These are phyloP conservation scores for Drosophila longiperda DNA, from an alignment of 2,888 invertebrate species.

Conservation along the genomic window DNA sequence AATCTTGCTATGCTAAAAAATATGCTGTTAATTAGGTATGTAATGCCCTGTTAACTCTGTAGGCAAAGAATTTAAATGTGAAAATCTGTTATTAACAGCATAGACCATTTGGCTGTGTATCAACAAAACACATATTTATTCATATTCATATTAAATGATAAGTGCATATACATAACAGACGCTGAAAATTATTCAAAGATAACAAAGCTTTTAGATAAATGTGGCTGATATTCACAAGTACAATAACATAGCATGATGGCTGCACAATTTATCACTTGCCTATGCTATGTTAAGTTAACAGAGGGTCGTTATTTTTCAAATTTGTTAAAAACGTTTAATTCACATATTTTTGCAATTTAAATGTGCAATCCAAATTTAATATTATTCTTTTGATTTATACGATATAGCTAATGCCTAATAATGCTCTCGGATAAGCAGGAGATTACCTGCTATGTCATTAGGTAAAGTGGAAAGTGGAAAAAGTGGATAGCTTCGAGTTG, in stretches of 20 bases:
- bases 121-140: not conserved
- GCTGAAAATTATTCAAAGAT: not conserved
- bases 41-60: not conserved
- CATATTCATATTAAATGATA: not conserved
- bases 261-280: not conserved
- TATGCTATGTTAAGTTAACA: not conserved
- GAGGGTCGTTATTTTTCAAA: not conserved
- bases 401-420: not conserved
- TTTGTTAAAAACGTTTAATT: not conserved
- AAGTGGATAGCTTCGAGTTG: constrained; percentile 35
- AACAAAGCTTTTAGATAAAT: not conserved
- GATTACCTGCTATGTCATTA: constrained; percentile 15
- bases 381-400: not conserved
- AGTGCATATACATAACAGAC: not conserved
- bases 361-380: not conserved
- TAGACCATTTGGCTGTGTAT: not conserved
- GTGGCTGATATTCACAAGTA: not conserved
- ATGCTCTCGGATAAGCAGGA: not conserved
- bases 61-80: not conserved
- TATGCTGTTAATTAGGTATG: not conserved
- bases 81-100: not conserved
- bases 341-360: not conserved
- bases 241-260: not conserved
- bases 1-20: not conserved
- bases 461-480: constrained; percentile 34